These are phyloP conservation scores for Microcebus murinus DNA, from an alignment of 2,113 vertebrate species.

Conservation along the genomic window DNA sequence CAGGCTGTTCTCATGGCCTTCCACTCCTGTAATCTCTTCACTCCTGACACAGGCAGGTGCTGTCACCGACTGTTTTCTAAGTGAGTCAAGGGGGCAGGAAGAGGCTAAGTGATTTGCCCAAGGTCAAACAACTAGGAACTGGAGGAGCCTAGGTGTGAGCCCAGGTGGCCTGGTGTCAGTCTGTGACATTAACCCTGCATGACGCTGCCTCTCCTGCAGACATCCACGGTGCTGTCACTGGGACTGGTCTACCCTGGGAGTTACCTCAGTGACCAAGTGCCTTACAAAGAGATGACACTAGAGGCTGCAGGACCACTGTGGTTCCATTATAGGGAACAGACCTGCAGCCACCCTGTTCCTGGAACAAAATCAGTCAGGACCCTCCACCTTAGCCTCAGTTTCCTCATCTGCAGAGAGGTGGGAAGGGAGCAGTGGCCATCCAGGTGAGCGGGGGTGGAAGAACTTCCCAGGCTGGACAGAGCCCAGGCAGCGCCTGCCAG, in stretches of 20 bases:
- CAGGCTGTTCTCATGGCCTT: too few species aligned
- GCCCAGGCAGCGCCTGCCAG: not conserved
- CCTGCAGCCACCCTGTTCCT: too few species aligned
- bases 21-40: not conserved
- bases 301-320: too few species aligned
- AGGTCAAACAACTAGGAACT: not conserved
- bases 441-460: not conserved
- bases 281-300: not conserved
- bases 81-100: not conserved
- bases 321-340: too few species aligned
- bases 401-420: too few species aligned
- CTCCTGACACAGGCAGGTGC: too few species aligned
- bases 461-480: not conserved
- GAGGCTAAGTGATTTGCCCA: not conserved
- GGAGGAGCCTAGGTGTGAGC: not conserved
- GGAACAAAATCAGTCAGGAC: too few species aligned
- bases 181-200: not conserved
- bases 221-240: not conserved
- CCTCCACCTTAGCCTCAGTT: too few species aligned
- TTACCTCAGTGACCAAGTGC: not conserved
- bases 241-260: not conserved
- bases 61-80: not conserved
- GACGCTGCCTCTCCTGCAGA: not conserved
- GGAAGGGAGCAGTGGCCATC: too few species aligned
- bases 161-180: not conserved